These are phyloP conservation scores for Camptogramma bilineatum DNA, from an alignment of 2,888 invertebrate species.

Conservation along the genomic window DNA sequence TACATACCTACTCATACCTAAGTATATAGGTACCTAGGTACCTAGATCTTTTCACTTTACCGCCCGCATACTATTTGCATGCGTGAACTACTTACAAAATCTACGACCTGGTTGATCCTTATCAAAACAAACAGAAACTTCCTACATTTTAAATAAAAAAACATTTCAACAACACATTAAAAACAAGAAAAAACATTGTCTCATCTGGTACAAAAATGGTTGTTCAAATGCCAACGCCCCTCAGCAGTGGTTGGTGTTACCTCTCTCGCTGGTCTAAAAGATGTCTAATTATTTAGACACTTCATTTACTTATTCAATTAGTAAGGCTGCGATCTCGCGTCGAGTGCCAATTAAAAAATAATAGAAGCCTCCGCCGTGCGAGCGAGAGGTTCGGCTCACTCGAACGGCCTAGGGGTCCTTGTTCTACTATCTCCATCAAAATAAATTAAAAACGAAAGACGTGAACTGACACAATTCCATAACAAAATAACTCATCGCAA, in stretches of 20 bases:
- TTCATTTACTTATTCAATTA: constrained; percentile 83
- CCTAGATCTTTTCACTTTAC: constrained; percentile 28
- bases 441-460: constrained; percentile 16
- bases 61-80: constrained; percentile 40
- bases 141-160: background rate
- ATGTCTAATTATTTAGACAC: constrained; percentile 81
- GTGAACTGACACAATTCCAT: constrained; percentile 18
- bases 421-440: constrained; percentile 44
- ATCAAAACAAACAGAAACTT: constrained; percentile 18
- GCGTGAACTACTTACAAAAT: constrained; percentile 33
- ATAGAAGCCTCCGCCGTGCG: constrained; percentile 70
- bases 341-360: constrained; percentile 84
- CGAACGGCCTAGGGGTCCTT: constrained; percentile 47
- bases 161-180: background rate
- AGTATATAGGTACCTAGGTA: constrained; percentile 9
- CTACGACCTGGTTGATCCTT: constrained; percentile 29
- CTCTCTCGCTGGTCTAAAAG: constrained; percentile 67
- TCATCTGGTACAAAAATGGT: background rate
- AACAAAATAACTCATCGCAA: constrained; percentile 26
- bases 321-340: constrained; percentile 73
- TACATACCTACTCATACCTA: background rate
- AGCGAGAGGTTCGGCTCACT: constrained; percentile 59
- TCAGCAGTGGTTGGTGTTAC: constrained; percentile 51
- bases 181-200: background rate
- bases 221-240: constrained; percentile 30